A percentile compares a stretch with the other conserved stretches of the same genome.
Conservation (phyloP, 2,888 invertebrate species). For the Acrobasis repandana region DNA sequence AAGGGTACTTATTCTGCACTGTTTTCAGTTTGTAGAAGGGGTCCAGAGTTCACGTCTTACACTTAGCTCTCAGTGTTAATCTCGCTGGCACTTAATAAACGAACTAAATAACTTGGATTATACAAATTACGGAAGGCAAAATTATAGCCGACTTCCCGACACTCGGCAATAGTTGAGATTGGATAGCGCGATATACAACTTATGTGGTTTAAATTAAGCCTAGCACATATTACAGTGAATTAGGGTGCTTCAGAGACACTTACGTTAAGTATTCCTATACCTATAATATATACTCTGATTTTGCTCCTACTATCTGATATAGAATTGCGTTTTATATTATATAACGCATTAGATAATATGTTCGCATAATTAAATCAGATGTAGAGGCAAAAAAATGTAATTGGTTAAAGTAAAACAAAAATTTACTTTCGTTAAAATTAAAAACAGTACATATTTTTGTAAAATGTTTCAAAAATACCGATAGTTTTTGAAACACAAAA, state of each 20-base stretch:
- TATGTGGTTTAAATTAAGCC: conserved; percentile 5
- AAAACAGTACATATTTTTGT: too few relatives aligned
- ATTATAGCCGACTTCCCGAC: conserved; percentile 48
- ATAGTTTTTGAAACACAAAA: too few relatives aligned
- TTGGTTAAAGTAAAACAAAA: too few relatives aligned
- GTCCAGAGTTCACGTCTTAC: conserved; percentile 57
- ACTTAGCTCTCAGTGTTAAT: conserved; percentile 68
- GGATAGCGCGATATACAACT: conserved; percentile 19
- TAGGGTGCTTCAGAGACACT: not conserved
- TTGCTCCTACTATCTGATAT: too few relatives aligned
- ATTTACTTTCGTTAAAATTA: too few relatives aligned
- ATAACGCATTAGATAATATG: too few relatives aligned
- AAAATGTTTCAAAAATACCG: too few relatives aligned
- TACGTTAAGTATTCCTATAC: not conserved
- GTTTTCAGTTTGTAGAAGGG: conserved; percentile 19
- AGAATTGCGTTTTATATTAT: too few relatives aligned
- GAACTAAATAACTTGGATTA: conserved; percentile 63
- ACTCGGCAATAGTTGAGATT: conserved; percentile 15
- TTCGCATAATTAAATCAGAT: too few relatives aligned
- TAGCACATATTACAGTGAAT: not conserved
- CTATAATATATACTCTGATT: not conserved
- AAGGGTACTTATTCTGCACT: not conserved
- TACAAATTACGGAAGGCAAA: conserved; percentile 57
- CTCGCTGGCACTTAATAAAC: conserved; percentile 68
- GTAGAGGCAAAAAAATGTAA: too few relatives aligned